phyloP scores from a whole-genome alignment of 2,888 invertebrate species.

The Villa cingulata region DNA sequence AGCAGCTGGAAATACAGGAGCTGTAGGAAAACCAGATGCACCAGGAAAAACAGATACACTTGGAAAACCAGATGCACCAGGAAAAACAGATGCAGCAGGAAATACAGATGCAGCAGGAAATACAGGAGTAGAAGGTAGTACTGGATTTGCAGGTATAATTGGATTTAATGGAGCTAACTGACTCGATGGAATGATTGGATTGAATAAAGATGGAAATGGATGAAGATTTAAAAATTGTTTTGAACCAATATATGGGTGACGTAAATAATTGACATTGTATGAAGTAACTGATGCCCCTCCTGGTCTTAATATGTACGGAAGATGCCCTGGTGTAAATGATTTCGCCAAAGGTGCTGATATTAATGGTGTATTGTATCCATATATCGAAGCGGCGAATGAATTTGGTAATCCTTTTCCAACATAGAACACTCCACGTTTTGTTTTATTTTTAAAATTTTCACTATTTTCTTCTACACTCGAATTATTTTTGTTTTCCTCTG shows the following conservation, averaged over 20 bases:
- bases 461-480: neutral
- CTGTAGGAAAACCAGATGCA: neutral
- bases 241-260: constrained; percentile 3
- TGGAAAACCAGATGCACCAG: neutral
- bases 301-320: constrained; percentile 6
- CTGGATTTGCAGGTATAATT: neutral
- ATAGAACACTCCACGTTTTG: constrained; percentile 5
- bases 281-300: constrained; percentile 10
- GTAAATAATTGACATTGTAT: constrained; percentile 9
- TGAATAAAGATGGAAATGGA: neutral
- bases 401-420: constrained; percentile 3
- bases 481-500: neutral
- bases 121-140: neutral
- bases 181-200: neutral
- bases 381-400: constrained; percentile 1
- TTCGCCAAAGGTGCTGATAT: neutral
- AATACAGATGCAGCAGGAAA: neutral
- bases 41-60: neutral
- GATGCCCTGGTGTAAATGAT: neutral
- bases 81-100: neutral
- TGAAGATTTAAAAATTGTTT: neutral
- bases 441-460: neutral
- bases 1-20: neutral
- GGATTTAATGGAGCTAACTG: neutral
- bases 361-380: constrained; percentile 2